phyloP scores from a whole-genome alignment of 1,140 invertebrate species.

The Apocrypta bakeri region DNA sequence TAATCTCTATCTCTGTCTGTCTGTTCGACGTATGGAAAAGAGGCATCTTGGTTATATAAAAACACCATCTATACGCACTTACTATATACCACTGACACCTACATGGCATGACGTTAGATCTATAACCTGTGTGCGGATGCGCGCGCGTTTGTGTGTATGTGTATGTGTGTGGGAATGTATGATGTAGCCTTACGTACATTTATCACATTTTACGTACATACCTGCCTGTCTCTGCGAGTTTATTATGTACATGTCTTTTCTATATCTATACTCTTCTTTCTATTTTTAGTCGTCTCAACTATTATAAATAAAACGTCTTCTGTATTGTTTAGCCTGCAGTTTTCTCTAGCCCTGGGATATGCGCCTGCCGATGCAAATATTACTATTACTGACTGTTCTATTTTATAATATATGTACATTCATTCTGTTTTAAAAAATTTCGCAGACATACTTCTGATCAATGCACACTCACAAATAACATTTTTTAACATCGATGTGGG shows the following conservation, averaged over 20 bases:
- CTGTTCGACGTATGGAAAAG: conserved; percentile 22
- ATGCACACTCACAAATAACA: neutral
- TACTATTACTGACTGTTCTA: conserved; percentile 7
- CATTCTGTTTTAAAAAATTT: neutral
- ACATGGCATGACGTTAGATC: conserved; percentile 33
- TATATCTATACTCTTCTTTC: neutral
- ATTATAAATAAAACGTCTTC: neutral
- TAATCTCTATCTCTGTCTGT: neutral
- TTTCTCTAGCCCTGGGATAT: conserved; percentile 32
- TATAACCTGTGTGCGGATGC: conserved; percentile 7
- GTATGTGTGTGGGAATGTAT: neutral
- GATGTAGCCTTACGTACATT: neutral
- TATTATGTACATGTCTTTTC: neutral
- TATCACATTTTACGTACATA: too few species aligned
- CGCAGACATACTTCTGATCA: neutral
- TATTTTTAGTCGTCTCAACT: conserved; percentile 11
- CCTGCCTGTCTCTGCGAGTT: neutral
- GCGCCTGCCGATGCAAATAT: conserved; percentile 22
- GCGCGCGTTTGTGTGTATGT: conserved; percentile 1
- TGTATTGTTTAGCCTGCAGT: conserved; percentile 18
- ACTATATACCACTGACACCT: conserved; percentile 5
- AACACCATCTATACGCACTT: neutral
- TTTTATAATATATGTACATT: neutral
- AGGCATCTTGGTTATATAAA: conserved; percentile 24
- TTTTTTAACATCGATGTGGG: too few species aligned